Evolutionary conservation across 92 coral and sea anemone species (phyloP).

Genomic region (Epizoanthus rinbou): DNA sequence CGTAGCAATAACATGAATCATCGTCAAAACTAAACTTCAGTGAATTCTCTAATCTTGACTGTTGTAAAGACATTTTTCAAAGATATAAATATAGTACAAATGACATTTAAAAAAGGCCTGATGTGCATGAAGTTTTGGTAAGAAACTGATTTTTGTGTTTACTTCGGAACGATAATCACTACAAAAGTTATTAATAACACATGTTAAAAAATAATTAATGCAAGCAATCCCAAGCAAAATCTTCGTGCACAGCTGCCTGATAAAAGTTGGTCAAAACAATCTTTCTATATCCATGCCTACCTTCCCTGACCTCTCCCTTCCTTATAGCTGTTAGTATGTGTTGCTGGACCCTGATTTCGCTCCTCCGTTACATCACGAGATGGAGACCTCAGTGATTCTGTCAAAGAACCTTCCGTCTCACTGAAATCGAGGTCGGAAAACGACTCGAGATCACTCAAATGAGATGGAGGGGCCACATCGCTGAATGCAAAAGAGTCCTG

Average conservation of each 20-base stretch:
- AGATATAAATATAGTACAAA: no score
- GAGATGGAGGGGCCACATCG: conserved; percentile 91
- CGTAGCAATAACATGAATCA: no score
- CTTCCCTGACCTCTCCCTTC: conserved; percentile 13
- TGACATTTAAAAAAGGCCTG: no score
- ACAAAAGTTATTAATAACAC: background rate
- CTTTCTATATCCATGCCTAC: background rate
- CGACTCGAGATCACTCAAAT: conserved; percentile 93
- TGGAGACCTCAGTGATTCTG: conserved; percentile 55
- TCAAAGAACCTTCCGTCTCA: conserved; percentile 60
- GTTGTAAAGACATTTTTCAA: no score
- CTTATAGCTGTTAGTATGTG: background rate
- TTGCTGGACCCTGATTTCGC: background rate
- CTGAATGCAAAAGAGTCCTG: conserved; percentile 92
- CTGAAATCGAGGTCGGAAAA: conserved; percentile 96
- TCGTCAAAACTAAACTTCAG: no score
- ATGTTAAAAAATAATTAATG: background rate
- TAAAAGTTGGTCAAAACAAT: background rate
- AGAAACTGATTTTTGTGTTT: background rate
- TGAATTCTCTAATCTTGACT: no score
- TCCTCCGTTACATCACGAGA: conserved; percentile 36
- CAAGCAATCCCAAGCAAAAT: background rate
- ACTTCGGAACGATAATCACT: background rate
- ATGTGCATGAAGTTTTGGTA: no score
- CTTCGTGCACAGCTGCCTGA: background rate